Evolutionary conservation across 30 jellyfish, hydroid and myxozoan species (phyloP).

Genomic region (Euphysa ruthae): DNA sequence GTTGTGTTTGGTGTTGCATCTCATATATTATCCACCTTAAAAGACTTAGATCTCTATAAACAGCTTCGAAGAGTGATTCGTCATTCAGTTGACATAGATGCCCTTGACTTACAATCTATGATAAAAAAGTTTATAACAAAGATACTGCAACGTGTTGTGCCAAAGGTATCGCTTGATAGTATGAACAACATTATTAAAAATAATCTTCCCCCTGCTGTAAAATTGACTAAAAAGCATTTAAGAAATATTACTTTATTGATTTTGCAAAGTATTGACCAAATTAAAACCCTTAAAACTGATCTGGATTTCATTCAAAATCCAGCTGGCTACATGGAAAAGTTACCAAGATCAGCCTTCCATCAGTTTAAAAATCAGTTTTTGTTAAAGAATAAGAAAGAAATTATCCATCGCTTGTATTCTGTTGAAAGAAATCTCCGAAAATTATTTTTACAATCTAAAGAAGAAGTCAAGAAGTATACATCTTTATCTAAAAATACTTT

Average conservation of each 20-base stretch:
- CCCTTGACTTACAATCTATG: neutral
- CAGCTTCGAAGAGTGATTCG: neutral
- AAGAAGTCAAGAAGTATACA: no score
- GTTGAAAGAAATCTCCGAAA: slow-evolving; percentile 5
- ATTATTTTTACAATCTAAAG: neutral
- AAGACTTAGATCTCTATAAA: neutral
- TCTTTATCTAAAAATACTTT: no score
- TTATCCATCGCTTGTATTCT: neutral
- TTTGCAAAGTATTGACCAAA: slow-evolving; percentile 1
- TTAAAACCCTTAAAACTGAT: neutral
- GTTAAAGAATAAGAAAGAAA: neutral
- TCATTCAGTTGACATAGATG: neutral
- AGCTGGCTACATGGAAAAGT: neutral
- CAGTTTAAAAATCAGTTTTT: neutral
- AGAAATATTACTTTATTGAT: neutral
- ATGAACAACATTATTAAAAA: neutral
- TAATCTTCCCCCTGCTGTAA: slow-evolving; percentile 6
- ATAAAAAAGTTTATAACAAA: neutral
- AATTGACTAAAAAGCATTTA: neutral
- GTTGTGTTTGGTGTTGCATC: neutral
- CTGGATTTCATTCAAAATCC: slow-evolving; percentile 12
- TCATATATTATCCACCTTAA: neutral
- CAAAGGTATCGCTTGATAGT: neutral
- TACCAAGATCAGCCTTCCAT: neutral
- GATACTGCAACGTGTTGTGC: neutral